phyloP scores from a whole-genome alignment of 2,888 invertebrate genomes.

The Microdon myrmicae region DNA sequence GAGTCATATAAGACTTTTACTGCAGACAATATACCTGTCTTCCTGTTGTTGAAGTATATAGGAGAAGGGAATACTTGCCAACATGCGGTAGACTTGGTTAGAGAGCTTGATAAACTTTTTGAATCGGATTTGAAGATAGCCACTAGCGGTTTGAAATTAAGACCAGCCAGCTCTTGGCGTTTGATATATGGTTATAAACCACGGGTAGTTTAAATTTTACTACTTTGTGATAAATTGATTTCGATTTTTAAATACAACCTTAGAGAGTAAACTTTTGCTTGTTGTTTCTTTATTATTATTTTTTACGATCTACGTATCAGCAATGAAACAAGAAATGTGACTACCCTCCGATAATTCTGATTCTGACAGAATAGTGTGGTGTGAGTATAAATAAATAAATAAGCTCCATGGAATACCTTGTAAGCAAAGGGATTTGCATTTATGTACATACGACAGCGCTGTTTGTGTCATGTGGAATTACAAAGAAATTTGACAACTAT shows the following conservation, averaged over 20 bases:
- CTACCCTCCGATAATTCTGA: no score
- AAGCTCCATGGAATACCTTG: no score
- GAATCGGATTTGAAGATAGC: conserved; percentile 63
- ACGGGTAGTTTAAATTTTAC: conserved; percentile 69
- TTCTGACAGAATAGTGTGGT: no score
- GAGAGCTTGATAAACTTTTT: conserved; percentile 71
- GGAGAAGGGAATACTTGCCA: conserved; percentile 88
- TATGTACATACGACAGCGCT: no score
- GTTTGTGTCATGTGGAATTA: no score
- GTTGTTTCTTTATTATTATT: not conserved
- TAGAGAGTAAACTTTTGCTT: not conserved
- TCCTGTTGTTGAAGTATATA: conserved; percentile 79
- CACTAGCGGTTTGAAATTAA: conserved; percentile 65
- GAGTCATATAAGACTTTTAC: conserved; percentile 72
- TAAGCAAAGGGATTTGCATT: no score
- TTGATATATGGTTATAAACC: conserved; percentile 77
- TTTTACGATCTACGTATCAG: no score
- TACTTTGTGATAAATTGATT: conserved; percentile 1
- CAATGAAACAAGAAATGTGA: no score
- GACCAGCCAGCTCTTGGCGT: conserved; percentile 79
- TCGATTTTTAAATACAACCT: conserved; percentile 33
- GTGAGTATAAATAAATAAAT: no score
- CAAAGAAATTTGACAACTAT: no score
- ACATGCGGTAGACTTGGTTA: conserved; percentile 77
- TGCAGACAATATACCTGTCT: conserved; percentile 70